Evolutionary conservation across 2,797 vertebrate species (phyloP).

Genomic region (Lagodon rhomboides): DNA sequence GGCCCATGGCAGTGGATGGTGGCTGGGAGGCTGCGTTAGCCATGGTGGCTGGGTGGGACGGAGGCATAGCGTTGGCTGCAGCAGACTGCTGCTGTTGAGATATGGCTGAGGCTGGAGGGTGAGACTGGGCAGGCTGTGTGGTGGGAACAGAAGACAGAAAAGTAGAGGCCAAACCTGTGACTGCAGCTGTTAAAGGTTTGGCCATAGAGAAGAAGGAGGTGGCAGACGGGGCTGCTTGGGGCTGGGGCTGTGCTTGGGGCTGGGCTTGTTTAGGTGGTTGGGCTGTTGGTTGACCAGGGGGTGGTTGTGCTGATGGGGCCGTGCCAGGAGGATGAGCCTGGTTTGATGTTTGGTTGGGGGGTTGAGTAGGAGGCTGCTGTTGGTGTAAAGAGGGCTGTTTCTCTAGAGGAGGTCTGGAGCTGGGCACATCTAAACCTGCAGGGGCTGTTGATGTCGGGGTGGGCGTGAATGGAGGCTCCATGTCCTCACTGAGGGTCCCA

Average conservation of each 20-base stretch:
- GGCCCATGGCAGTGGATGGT: constrained; percentile 44
- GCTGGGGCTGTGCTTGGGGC: constrained; percentile 77
- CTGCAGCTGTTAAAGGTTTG: constrained; percentile 85
- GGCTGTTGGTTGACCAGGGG: constrained; percentile 58
- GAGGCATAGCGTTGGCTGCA: constrained; percentile 52
- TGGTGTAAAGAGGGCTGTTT: constrained; percentile 85
- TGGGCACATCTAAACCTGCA: constrained; percentile 60
- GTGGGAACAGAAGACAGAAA: constrained; percentile 79
- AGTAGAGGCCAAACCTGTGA: constrained; percentile 83
- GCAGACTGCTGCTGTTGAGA: constrained; percentile 63
- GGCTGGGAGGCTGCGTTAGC: constrained; percentile 56
- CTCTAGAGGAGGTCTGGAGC: constrained; percentile 82
- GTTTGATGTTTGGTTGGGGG: constrained; percentile 67
- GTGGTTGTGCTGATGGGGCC: constrained; percentile 59
- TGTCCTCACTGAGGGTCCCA: constrained; percentile 84
- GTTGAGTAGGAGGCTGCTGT: constrained; percentile 73
- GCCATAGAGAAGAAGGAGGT: constrained; percentile 88
- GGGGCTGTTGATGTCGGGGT: constrained; percentile 78
- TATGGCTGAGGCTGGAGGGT: constrained; percentile 61
- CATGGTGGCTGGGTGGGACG: constrained; percentile 69
- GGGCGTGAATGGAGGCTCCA: constrained; percentile 84
- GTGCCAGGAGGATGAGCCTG: constrained; percentile 68
- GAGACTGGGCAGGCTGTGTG: constrained; percentile 72
- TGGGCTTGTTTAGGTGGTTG: constrained; percentile 75
- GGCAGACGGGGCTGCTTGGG: constrained; percentile 79